Conservation (phyloP, 1,140 invertebrate species). For the Potamilus streckersoni region DNA sequence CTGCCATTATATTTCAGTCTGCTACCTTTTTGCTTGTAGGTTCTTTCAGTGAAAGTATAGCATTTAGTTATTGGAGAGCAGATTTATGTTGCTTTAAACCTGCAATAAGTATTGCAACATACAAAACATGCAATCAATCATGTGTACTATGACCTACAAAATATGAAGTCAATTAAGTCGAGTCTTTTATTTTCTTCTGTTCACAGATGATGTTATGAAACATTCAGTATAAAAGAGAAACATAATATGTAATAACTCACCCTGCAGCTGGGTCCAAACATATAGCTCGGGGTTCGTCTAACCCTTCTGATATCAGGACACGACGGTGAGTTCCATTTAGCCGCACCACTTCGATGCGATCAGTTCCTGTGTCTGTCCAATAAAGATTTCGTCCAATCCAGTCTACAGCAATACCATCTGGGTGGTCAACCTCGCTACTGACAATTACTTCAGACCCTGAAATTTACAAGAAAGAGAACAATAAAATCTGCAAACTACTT, state of each 20-base stretch:
- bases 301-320: conserved; percentile 81
- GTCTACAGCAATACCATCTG: conserved; percentile 92
- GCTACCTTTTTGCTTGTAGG: not conserved
- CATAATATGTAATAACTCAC: conserved; percentile 68
- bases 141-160: too few species aligned
- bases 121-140: too few species aligned
- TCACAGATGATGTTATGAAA: not conserved
- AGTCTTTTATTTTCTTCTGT: not conserved
- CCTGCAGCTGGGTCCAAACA: conserved; percentile 89
- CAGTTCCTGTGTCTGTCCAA: conserved; percentile 94
- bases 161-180: too few species aligned
- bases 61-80: not conserved
- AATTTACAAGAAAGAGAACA: not conserved
- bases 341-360: conserved; percentile 91
- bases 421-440: conserved; percentile 78
- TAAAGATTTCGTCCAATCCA: conserved; percentile 93
- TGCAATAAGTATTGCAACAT: not conserved
- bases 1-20: not conserved
- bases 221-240: not conserved
- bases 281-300: conserved; percentile 94
- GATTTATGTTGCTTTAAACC: not conserved
- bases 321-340: conserved; percentile 82
- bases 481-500: too few species aligned
- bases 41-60: not conserved
- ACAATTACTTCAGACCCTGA: conserved; percentile 59